phyloP scores from a whole-genome alignment of 1,140 invertebrate genomes.

The Zelostemma sp. region DNA sequence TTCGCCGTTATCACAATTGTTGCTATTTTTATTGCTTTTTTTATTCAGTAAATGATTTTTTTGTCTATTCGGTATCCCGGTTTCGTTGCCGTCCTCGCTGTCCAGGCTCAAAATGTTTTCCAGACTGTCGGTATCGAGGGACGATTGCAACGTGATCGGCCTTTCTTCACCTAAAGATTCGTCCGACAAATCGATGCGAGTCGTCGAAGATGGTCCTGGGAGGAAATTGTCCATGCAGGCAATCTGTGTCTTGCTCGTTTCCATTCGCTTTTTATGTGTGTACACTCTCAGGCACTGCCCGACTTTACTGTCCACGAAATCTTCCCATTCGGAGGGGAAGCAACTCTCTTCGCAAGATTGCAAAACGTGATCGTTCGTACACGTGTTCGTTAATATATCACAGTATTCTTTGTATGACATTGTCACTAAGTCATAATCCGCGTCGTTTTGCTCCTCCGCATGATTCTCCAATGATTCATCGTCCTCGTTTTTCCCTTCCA shows the following conservation, averaged over 20 bases:
- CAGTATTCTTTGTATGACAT: slow-evolving; percentile 56
- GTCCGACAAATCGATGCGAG: slow-evolving; percentile 60
- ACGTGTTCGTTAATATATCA: slow-evolving; percentile 53
- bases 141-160: slow-evolving; percentile 56
- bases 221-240: slow-evolving; percentile 41
- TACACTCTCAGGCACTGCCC: slow-evolving; percentile 64
- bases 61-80: not conserved
- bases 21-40: slow-evolving; percentile 24
- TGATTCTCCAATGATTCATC: slow-evolving; percentile 11
- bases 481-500: not conserved
- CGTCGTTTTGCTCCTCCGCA: slow-evolving; percentile 19
- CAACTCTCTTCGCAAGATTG: no score
- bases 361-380: no score
- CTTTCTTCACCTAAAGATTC: slow-evolving; percentile 54
- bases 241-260: slow-evolving; percentile 38
- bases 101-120: slow-evolving; percentile 61
- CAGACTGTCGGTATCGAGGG: slow-evolving; percentile 58
- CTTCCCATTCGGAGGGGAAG: slow-evolving; percentile 32
- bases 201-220: slow-evolving; percentile 47
- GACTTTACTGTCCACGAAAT: slow-evolving; percentile 51
- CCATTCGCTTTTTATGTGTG: slow-evolving; percentile 59
- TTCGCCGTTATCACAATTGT: slow-evolving; percentile 14
- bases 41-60: not conserved
- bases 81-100: slow-evolving; percentile 31
- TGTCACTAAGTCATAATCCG: slow-evolving; percentile 23